Conservation (phyloP, 2,888 invertebrate species). For the Sinotaia quadrata region DNA sequence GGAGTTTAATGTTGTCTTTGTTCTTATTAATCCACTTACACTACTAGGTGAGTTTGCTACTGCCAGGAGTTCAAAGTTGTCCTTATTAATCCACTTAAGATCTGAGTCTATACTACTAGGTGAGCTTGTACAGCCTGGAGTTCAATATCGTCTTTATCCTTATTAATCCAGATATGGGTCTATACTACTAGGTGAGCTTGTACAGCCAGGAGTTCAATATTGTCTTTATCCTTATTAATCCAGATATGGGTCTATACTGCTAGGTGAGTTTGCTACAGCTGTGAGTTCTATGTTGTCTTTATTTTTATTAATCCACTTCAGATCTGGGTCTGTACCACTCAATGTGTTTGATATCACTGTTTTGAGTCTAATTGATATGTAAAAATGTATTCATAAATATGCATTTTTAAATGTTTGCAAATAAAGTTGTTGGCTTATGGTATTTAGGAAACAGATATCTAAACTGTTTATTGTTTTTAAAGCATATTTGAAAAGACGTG, state of each 20-base stretch:
- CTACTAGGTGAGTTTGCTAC: slow-evolving; percentile 67
- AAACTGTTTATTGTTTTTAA: no score
- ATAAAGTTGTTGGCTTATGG: no score
- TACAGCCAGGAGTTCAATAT: slow-evolving; percentile 67
- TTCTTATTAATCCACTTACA: slow-evolving; percentile 64
- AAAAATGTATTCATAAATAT: no score
- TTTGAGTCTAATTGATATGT: no score
- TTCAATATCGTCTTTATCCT: slow-evolving; percentile 66
- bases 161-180: slow-evolving; percentile 66
- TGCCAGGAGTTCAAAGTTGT: slow-evolving; percentile 64
- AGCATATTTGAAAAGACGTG: no score
- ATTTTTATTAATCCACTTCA: slow-evolving; percentile 58
- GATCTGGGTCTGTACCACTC: slow-evolving; percentile 71
- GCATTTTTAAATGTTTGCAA: no score
- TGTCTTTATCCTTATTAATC: slow-evolving; percentile 65
- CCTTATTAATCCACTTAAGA: slow-evolving; percentile 56
- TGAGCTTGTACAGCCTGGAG: slow-evolving; percentile 67
- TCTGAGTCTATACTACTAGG: slow-evolving; percentile 71
- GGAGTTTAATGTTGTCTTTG: slow-evolving; percentile 63
- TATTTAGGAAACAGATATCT: no score
- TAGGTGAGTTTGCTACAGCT: slow-evolving; percentile 66
- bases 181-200: slow-evolving; percentile 69
- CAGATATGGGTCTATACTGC: slow-evolving; percentile 70
- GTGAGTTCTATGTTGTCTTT: slow-evolving; percentile 65
- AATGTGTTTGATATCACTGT: slow-evolving; percentile 68